Base-by-base conservation (phyloP, 2,113 vertebrate species). In the Scalopus aquaticus region DNA sequence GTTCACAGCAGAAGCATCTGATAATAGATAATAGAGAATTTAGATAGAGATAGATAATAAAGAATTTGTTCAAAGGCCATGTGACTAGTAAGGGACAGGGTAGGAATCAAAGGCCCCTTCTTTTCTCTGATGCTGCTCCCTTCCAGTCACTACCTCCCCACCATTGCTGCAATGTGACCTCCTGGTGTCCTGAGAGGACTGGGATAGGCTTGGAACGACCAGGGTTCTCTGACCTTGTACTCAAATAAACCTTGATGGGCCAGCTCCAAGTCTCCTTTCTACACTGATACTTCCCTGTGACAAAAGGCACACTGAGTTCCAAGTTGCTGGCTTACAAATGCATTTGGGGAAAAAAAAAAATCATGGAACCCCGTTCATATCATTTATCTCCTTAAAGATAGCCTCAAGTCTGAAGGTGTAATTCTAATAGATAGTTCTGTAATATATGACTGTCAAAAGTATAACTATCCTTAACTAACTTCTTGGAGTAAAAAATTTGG, bases 401-500 rank as follows among this genome's bases (percentile, higher is more conserved):
- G 3, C 28, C 30, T 81, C 65, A 39, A 67, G 42, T 62, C 6
- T 51, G 86, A 56, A 77, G 56, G 26, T 85, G 15, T 86, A 78
- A 93, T 49, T 82, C 83, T 89, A 89, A 35, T 37, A 74, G 78
- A 39, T 20, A 35, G 13, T 65, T 96, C 44, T 86, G 30, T 78
- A 60, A 79, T 32, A 16, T 15, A 12, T 26, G 46, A 73, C 83
- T 86, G 22, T 46, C 24, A 82, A 86, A 83, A 54, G 37, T 64
- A 28, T 58, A 24, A 64, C 10, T 84, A 46, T 70, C 77, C 51
- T 93, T 20, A 39, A 39, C 28, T 73, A 35, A 56, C 16, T 76
- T 87, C n/a, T 91, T 44, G 44, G 42, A 37, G n/a, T 83, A 16
- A 89, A 90, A 96, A 81, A 74, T 73, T 69, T 78, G 22, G 37